Percentiles rank a stretch among this genome's conserved stretches.
Conservation (phyloP, 2,797 vertebrate species). For the Geotrypetes seraphini region DNA sequence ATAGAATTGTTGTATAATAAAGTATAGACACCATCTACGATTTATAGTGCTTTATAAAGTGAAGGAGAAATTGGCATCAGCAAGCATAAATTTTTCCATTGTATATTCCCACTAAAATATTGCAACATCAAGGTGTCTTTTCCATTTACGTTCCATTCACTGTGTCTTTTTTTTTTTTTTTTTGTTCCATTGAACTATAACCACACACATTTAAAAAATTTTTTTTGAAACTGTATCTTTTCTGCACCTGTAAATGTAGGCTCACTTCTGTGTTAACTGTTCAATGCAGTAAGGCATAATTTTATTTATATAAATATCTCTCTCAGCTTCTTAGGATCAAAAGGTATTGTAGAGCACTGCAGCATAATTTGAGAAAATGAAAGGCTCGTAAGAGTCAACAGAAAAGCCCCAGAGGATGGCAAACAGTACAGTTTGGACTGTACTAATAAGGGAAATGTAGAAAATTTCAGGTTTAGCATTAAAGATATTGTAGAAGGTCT, state of each 20-base stretch:
- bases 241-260: constrained; percentile 28
- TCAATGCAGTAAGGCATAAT: too few relatives aligned
- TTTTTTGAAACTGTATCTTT: constrained; percentile 15
- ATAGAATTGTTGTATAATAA: constrained; percentile 35
- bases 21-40: constrained; percentile 36
- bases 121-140: constrained; percentile 46
- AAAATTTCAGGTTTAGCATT: too few relatives aligned
- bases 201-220: too few relatives aligned
- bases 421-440: too few relatives aligned
- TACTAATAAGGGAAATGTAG: too few relatives aligned
- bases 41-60: constrained; percentile 60
- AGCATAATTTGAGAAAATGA: not conserved
- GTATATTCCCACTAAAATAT: constrained; percentile 51
- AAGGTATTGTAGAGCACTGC: not conserved
- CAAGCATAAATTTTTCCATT: constrained; percentile 59
- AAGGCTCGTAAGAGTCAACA: too few relatives aligned
- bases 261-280: constrained; percentile 5
- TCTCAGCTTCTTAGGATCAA: not conserved
- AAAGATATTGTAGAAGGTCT: too few relatives aligned
- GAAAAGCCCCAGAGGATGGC: too few relatives aligned
- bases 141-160: constrained; percentile 24
- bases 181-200: not conserved
- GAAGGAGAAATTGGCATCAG: constrained; percentile 61
- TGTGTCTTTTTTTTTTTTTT: constrained; percentile 6
- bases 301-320: too few relatives aligned